These are phyloP conservation scores for Microcebus ravelobensis DNA, from an alignment of 2,113 vertebrate genomes.

Conservation along the genomic window DNA sequence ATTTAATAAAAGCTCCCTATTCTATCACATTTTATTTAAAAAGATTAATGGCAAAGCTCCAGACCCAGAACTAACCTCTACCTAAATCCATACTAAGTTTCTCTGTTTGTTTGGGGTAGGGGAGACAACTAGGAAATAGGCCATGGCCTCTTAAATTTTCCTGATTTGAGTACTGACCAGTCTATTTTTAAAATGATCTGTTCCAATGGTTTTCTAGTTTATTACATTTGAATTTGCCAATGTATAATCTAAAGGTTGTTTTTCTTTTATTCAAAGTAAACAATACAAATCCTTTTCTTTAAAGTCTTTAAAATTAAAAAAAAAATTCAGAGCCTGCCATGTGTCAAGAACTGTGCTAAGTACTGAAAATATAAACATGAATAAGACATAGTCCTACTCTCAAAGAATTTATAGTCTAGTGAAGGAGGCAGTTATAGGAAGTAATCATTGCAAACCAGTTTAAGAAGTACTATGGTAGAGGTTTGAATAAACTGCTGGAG, in stretches of 20 bases:
- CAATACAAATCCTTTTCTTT: neutral
- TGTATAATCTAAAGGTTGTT: neutral
- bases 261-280: constrained; percentile 54
- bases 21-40: constrained; percentile 20
- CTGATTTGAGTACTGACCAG: constrained; percentile 7
- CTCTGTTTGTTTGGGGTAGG: neutral
- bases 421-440: neutral
- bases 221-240: constrained; percentile 46
- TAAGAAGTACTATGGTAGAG: neutral
- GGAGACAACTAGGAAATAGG: neutral
- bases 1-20: constrained; percentile 49
- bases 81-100: constrained; percentile 41
- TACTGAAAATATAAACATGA: constrained; percentile 2
- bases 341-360: neutral
- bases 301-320: constrained; percentile 30
- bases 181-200: constrained; percentile 33
- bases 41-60: neutral
- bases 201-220: constrained; percentile 10
- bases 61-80: neutral
- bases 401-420: neutral
- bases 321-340: neutral
- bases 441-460: neutral
- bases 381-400: neutral
- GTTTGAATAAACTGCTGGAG: neutral
- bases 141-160: constrained; percentile 20